A percentile compares a stretch with the other conserved stretches of the same genome.
Evolutionary conservation across 2,113 vertebrate species (phyloP).

Genomic region (Odocoileus hemionus): DNA sequence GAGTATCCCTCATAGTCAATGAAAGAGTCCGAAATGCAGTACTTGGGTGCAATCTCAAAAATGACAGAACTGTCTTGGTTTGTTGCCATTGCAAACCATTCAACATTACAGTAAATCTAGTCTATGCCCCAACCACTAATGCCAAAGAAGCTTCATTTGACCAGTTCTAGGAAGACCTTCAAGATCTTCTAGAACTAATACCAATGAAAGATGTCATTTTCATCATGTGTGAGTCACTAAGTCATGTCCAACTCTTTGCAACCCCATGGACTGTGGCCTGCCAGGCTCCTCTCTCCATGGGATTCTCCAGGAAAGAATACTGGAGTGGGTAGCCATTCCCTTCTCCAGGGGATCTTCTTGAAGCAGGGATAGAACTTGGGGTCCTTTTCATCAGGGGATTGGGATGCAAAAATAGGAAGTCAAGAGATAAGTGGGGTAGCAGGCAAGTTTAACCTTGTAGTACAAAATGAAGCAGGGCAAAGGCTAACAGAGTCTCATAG

Average conservation of each 20-base stretch:
- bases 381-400: neutral
- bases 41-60: neutral
- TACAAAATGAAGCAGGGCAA: neutral
- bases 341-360: neutral
- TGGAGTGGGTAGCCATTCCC: neutral
- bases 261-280: neutral
- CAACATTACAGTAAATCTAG: neutral
- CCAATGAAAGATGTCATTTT: neutral
- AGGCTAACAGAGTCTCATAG: neutral
- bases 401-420: neutral
- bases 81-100: fast-evolving
- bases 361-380: neutral
- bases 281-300: neutral
- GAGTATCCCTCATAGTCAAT: neutral
- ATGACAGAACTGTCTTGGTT: neutral
- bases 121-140: neutral
- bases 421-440: neutral
- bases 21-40: neutral
- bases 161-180: neutral
- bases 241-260: neutral
- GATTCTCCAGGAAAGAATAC: neutral
- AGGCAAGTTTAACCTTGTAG: neutral
- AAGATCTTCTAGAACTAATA: neutral
- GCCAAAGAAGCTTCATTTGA: neutral
- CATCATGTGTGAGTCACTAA: neutral